These are phyloP conservation scores for Neoaliturus tenellus DNA, from an alignment of 2,888 invertebrate genomes.

Conservation along the genomic window DNA sequence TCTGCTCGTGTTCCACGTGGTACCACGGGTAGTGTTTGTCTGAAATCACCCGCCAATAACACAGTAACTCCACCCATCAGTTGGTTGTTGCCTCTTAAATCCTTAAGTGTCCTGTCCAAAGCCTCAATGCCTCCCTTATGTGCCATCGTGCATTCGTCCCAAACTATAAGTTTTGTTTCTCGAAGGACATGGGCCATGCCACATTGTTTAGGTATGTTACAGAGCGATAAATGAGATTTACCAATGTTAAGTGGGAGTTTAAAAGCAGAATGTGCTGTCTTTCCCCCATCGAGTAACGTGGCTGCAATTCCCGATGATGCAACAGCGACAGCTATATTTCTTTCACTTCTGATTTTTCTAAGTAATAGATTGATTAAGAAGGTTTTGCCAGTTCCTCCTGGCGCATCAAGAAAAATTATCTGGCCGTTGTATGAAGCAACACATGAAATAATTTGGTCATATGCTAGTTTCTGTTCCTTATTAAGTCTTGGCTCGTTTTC, in stretches of 20 bases:
- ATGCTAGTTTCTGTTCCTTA: too few relatives aligned
- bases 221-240: background rate
- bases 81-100: too few relatives aligned
- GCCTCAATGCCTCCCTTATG: background rate
- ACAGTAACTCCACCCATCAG: too few relatives aligned
- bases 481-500: too few relatives aligned
- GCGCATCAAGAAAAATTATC: slow-evolving; percentile 33
- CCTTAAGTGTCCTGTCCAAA: too few relatives aligned
- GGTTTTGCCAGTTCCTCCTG: slow-evolving; percentile 35
- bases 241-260: slow-evolving; percentile 16
- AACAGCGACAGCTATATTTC: slow-evolving; percentile 26
- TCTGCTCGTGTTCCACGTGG: too few relatives aligned
- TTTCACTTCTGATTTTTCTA: background rate
- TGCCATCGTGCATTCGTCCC: slow-evolving; percentile 45
- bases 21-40: too few relatives aligned
- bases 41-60: too few relatives aligned
- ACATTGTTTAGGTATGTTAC: background rate
- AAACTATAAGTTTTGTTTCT: slow-evolving; percentile 24
- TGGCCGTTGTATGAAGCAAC: too few relatives aligned
- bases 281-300: slow-evolving; percentile 62
- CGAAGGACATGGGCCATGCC: background rate
- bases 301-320: slow-evolving; percentile 11
- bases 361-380: slow-evolving; percentile 14
- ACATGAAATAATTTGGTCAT: too few relatives aligned
- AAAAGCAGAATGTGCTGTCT: slow-evolving; percentile 63